Evolutionary conservation across 1,140 invertebrate genomes (phyloP).

Genomic region (Asobara japonica): DNA sequence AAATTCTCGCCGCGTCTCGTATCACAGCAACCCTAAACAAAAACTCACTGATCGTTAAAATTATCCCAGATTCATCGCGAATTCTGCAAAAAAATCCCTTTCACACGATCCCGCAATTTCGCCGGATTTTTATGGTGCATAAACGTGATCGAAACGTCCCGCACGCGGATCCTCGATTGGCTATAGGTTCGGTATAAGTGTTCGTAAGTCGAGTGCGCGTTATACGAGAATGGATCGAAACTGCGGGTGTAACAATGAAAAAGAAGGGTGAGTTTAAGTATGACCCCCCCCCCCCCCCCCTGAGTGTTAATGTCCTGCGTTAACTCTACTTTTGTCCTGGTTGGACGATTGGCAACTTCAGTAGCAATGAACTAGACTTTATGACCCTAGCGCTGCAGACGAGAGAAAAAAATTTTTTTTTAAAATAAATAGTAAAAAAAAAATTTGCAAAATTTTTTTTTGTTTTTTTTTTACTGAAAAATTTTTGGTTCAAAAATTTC

Average conservation of each 20-base stretch:
- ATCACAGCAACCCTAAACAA: no score
- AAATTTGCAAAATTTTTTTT: neutral
- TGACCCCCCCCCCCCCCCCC: neutral
- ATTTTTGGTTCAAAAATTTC: neutral
- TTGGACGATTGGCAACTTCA: slow-evolving; percentile 23
- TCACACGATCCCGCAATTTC: slow-evolving; percentile 21
- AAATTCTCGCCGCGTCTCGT: no score
- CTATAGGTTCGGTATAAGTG: slow-evolving; percentile 37
- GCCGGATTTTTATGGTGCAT: slow-evolving; percentile 49
- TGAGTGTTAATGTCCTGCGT: slow-evolving; percentile 28
- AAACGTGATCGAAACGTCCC: slow-evolving; percentile 42
- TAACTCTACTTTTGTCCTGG: slow-evolving; percentile 15
- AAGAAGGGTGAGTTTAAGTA: neutral
- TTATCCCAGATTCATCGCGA: neutral
- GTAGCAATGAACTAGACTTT: slow-evolving; percentile 16
- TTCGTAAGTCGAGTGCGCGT: slow-evolving; percentile 28
- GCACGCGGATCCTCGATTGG: slow-evolving; percentile 46
- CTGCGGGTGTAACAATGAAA: slow-evolving; percentile 36
- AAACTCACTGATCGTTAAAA: neutral
- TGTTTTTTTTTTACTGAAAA: neutral
- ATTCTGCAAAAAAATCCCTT: neutral
- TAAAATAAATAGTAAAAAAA: neutral
- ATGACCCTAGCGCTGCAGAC: neutral
- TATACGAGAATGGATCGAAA: slow-evolving; percentile 41
- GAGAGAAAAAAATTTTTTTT: neutral